phyloP scores from a whole-genome alignment of 1,140 invertebrate species.

The Fopius arisanus region DNA sequence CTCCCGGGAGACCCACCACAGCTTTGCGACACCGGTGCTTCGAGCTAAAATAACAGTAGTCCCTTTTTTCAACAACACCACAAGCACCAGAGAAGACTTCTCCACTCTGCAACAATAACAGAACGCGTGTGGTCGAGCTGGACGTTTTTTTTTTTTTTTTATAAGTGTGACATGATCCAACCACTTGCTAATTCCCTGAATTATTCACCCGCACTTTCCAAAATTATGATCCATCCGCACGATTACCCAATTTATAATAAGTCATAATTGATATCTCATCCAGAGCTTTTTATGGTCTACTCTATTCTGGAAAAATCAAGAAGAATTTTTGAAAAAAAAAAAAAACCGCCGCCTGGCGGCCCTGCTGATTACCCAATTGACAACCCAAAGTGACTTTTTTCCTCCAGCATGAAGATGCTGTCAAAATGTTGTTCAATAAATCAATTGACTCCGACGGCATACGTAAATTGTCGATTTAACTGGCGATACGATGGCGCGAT shows the following conservation, averaged over 20 bases:
- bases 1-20: not conserved
- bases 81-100: conserved; percentile 26
- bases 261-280: no score
- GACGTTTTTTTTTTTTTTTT: not conserved
- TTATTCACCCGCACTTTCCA: no score
- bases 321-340: no score
- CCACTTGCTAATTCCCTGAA: conserved; percentile 5
- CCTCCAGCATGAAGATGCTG: no score
- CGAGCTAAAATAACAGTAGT: conserved; percentile 50
- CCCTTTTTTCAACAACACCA: not conserved
- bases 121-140: conserved; percentile 51
- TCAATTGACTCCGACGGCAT: conserved; percentile 27
- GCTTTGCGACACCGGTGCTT: conserved; percentile 49
- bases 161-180: not conserved
- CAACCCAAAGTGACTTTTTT: no score
- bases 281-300: no score
- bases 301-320: no score
- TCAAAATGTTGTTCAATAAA: not conserved
- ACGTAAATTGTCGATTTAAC: conserved; percentile 29
- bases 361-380: no score
- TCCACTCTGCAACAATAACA: conserved; percentile 59
- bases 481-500: conserved; percentile 22
- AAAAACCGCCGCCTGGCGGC: no score
- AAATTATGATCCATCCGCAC: no score
- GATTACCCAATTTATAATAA: no score